Evolutionary conservation across 2,113 vertebrate genomes (phyloP).

Genomic region (Sciurus niger): DNA sequence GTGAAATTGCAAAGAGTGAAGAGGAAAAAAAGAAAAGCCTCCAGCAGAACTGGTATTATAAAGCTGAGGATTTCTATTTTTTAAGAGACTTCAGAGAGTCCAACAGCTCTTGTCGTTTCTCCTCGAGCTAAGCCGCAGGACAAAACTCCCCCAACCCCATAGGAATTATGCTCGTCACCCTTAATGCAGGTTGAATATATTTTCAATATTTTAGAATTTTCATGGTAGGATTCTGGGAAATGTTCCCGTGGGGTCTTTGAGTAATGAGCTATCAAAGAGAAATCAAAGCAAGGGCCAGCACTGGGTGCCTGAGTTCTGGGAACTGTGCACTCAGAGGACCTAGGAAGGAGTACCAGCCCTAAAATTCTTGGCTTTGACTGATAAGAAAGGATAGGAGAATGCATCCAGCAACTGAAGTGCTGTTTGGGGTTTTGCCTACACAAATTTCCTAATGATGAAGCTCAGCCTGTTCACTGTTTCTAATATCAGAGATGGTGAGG

Average conservation of each 20-base stretch:
- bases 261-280: constrained; percentile 24
- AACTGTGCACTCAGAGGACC: neutral
- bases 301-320: neutral
- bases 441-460: neutral
- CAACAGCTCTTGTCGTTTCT: neutral
- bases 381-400: neutral
- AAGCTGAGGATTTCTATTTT: constrained; percentile 37
- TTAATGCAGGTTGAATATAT: constrained; percentile 30
- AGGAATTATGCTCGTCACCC: constrained; percentile 33
- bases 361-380: neutral
- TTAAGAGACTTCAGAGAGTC: constrained; percentile 39
- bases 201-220: constrained; percentile 45
- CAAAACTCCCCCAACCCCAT: neutral
- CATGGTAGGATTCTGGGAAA: constrained; percentile 33
- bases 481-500: neutral
- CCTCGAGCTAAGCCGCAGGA: neutral
- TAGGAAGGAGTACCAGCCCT: neutral
- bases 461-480: neutral
- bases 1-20: neutral
- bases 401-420: neutral
- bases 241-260: neutral
- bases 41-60: neutral
- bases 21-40: neutral
- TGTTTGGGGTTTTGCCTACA: neutral
- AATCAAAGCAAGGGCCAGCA: neutral